A percentile compares a stretch with the other conserved stretches of the same genome.
These are phyloP conservation scores for Philereme transversata DNA, from an alignment of 2,888 invertebrate genomes.

Conservation along the genomic window DNA sequence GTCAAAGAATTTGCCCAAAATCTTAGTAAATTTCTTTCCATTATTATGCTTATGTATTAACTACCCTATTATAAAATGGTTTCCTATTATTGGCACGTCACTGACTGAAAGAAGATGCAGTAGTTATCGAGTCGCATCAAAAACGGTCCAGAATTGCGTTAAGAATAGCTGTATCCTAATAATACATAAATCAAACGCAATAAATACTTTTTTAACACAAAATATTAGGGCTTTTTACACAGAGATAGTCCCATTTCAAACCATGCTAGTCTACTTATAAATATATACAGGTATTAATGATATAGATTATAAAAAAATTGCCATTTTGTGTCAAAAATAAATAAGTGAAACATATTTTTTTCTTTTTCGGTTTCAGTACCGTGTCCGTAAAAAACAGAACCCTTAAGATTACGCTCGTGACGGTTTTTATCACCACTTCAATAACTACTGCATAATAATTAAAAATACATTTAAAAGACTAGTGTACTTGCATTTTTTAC, in stretches of 20 bases:
- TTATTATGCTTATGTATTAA: conserved; percentile 74
- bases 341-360: conserved; percentile 9
- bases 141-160: conserved; percentile 49
- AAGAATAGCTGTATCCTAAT: conserved; percentile 65
- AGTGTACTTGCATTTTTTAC: conserved; percentile 25
- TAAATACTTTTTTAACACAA: conserved; percentile 32
- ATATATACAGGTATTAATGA: too few relatives aligned
- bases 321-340: conserved; percentile 9
- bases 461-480: conserved; percentile 37
- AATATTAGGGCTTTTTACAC: conserved; percentile 13
- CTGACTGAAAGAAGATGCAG: conserved; percentile 63
- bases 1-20: too few relatives aligned
- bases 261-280: too few relatives aligned
- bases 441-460: conserved; percentile 45
- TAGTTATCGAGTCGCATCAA: conserved; percentile 39
- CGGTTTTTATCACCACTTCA: conserved; percentile 1
- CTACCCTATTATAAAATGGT: conserved; percentile 65
- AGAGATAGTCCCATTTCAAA: not conserved
- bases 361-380: not conserved
- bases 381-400: too few relatives aligned
- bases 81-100: conserved; percentile 74
- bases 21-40: too few relatives aligned
- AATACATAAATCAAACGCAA: conserved; percentile 77
- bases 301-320: not conserved
- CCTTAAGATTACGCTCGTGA: too few relatives aligned